Conservation (phyloP, 2,888 invertebrate species). For the Coleophora deauratella region DNA sequence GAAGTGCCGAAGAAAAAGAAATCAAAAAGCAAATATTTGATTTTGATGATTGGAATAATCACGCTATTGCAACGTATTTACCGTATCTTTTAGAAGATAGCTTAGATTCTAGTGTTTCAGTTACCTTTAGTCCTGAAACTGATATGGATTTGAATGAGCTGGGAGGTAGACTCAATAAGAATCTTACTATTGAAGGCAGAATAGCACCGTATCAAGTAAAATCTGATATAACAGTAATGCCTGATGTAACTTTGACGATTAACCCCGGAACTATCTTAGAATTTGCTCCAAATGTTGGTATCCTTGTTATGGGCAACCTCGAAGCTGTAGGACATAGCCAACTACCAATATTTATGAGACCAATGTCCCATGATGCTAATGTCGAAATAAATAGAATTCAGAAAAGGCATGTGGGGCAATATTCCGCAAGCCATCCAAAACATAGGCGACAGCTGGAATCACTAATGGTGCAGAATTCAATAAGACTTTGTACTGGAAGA, state of each 20-base stretch:
- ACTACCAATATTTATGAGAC: constrained; percentile 85
- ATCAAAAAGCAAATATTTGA: constrained; percentile 94
- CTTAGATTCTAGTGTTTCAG: constrained; percentile 84
- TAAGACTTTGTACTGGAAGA: constrained; percentile 84
- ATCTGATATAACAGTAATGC: constrained; percentile 98
- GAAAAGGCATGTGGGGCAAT: constrained; percentile 52
- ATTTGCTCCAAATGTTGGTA: constrained; percentile 96
- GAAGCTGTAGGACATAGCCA: constrained; percentile 86
- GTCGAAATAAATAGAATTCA: constrained; percentile 47
- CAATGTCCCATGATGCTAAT: constrained; percentile 54
- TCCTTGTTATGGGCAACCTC: constrained; percentile 93
- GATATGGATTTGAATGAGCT: constrained; percentile 78
- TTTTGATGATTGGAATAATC: constrained; percentile 99
- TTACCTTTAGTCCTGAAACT: constrained; percentile 75
- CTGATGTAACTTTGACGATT: constrained; percentile 88
- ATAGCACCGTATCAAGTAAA: constrained; percentile 84
- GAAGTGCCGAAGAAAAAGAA: constrained; percentile 79
- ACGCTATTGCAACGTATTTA: constrained; percentile 91
- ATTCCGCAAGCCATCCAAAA: constrained; percentile 43
- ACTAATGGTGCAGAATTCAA: constrained; percentile 74
- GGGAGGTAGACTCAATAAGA: constrained; percentile 83
- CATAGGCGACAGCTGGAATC: constrained; percentile 72
- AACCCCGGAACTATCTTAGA: constrained; percentile 92
- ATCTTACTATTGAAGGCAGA: constrained; percentile 77
- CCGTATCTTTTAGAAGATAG: constrained; percentile 89